These are phyloP conservation scores for Pseudorasbora parva DNA, from an alignment of 2,113 vertebrate species.

Conservation along the genomic window DNA sequence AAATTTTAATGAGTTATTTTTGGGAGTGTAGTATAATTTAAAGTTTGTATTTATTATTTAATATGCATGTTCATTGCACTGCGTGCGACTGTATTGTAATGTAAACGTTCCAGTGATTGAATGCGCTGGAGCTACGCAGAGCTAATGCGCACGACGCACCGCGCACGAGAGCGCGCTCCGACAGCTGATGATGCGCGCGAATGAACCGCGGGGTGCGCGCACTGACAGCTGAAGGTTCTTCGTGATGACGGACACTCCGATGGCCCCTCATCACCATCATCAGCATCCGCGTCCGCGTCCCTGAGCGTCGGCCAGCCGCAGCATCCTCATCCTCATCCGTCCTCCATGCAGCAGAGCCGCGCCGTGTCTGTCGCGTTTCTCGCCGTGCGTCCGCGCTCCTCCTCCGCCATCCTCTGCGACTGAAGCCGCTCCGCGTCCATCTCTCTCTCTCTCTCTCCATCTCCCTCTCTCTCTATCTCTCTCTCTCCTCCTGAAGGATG, in stretches of 20 bases:
- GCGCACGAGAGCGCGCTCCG: not conserved
- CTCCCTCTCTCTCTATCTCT: conserved; percentile 68
- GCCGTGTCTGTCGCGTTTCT: conserved; percentile 23
- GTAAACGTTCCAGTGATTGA: not conserved
- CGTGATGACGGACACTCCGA: conserved; percentile 43
- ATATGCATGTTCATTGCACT: not conserved
- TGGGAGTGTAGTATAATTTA: no score
- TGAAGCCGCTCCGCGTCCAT: conserved; percentile 45
- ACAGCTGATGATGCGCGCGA: conserved; percentile 40
- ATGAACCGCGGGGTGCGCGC: conserved; percentile 28
- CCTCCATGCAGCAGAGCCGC: conserved; percentile 35
- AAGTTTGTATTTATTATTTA: not conserved
- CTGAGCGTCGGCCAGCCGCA: not conserved
- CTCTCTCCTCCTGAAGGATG: conserved; percentile 71
- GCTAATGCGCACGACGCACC: not conserved
- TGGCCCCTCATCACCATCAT: conserved; percentile 28
- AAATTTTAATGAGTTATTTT: no score
- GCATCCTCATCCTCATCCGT: conserved; percentile 16
- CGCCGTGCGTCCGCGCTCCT: conserved; percentile 25
- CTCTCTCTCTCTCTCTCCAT: conserved; percentile 63
- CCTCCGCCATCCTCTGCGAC: conserved; percentile 28
- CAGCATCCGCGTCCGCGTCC: not conserved
- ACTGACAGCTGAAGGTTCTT: conserved; percentile 54
- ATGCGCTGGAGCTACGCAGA: not conserved
- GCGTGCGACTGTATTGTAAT: not conserved